Evolutionary conservation across 2,797 vertebrate genomes (phyloP).

Genomic region (Bradypodion pumilum): DNA sequence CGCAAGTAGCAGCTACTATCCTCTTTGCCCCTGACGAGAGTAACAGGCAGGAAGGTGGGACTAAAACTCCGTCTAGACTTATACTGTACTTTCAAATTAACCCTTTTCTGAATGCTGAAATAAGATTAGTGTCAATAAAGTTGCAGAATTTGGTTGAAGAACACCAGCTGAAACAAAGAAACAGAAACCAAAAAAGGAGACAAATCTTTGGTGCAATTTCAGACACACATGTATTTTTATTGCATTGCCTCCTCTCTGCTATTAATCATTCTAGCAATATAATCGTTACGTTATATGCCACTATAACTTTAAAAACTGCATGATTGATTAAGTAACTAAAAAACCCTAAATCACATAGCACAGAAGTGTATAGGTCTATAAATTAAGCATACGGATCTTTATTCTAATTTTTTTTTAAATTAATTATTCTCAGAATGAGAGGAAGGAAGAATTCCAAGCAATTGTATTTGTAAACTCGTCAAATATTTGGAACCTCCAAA

Average conservation of each 20-base stretch:
- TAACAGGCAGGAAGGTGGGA: too few species aligned
- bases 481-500: too few species aligned
- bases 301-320: neutral
- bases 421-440: too few species aligned
- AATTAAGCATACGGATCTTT: neutral
- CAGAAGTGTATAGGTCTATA: neutral
- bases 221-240: neutral
- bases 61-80: too few species aligned
- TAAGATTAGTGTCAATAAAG: too few species aligned
- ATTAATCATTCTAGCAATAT: neutral
- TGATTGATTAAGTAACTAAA: neutral
- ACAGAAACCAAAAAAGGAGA: neutral
- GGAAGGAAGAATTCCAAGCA: too few species aligned
- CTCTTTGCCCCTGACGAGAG: too few species aligned
- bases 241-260: neutral
- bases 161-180: neutral
- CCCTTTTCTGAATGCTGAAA: too few species aligned
- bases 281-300: neutral
- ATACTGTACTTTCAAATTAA: too few species aligned
- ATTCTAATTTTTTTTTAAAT: neutral
- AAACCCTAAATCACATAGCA: neutral
- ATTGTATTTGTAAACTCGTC: too few species aligned
- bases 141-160: neutral
- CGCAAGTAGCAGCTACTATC: too few species aligned
- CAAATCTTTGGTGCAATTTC: neutral